phyloP scores from a whole-genome alignment of 92 coral and sea anemone genomes.

The Meandrina meandrites region DNA sequence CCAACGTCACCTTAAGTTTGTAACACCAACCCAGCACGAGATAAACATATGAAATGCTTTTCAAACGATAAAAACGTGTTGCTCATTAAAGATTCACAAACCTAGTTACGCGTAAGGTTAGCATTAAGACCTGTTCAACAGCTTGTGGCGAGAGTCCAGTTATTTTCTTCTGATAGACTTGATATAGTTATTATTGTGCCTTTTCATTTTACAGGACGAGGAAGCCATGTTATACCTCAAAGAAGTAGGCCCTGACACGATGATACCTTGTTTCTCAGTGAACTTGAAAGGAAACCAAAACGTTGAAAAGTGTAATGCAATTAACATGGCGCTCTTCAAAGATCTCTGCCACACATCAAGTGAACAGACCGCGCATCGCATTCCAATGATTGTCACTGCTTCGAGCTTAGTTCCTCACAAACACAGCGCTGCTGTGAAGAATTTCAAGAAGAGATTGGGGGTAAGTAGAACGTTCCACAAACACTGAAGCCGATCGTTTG shows the following conservation, averaged over 20 bases:
- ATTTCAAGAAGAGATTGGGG: slow-evolving; percentile 64
- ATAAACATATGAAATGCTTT: too few species aligned
- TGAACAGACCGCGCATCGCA: slow-evolving; percentile 50
- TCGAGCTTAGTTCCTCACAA: slow-evolving; percentile 51
- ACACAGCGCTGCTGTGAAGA: slow-evolving; percentile 45
- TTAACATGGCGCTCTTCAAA: slow-evolving; percentile 41
- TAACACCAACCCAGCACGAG: too few species aligned
- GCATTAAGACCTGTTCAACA: too few species aligned
- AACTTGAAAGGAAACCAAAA: slow-evolving; percentile 56
- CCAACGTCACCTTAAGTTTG: too few species aligned
- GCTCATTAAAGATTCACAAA: too few species aligned
- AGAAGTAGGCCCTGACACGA: slow-evolving; percentile 70
- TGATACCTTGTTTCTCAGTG: slow-evolving; percentile 67
- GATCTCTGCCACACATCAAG: slow-evolving; percentile 35
- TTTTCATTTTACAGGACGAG: slow-evolving; percentile 42
- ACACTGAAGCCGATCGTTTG: not conserved
- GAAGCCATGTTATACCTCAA: slow-evolving; percentile 58
- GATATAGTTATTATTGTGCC: not conserved
- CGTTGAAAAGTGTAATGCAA: slow-evolving; percentile 45
- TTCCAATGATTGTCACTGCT: slow-evolving; percentile 68
- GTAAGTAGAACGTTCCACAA: slow-evolving; percentile 36
- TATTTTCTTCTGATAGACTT: not conserved
- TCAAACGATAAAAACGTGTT: too few species aligned
- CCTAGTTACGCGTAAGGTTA: too few species aligned
- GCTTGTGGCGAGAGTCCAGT: not conserved